Evolutionary conservation across 1,140 invertebrate species (phyloP).

Genomic region (Drosophila bifasciata): DNA sequence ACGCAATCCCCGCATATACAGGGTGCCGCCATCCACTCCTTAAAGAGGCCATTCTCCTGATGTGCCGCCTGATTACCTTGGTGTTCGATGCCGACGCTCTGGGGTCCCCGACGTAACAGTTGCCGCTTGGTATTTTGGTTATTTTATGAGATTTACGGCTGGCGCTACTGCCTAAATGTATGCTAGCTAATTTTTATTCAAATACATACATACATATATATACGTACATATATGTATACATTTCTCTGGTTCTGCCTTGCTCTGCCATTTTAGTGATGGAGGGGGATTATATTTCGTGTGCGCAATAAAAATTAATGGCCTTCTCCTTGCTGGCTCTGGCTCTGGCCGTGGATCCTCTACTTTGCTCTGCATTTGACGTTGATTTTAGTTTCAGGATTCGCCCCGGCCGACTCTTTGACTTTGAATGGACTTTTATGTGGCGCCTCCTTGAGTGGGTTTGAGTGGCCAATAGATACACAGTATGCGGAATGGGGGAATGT

Average conservation of each 20-base stretch:
- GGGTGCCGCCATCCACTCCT: conserved; percentile 30
- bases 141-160: conserved; percentile 64
- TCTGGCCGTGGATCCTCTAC: conserved; percentile 3
- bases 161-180: conserved; percentile 63
- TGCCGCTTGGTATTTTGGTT: conserved; percentile 65
- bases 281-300: conserved; percentile 48
- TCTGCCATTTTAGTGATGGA: not conserved
- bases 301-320: conserved; percentile 77
- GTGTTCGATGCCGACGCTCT: conserved; percentile 35
- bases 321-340: conserved; percentile 38
- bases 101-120: conserved; percentile 58
- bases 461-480: conserved; percentile 39
- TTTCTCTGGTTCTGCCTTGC: conserved; percentile 19
- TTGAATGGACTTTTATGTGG: conserved; percentile 58
- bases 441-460: conserved; percentile 39
- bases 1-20: conserved; percentile 52
- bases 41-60: conserved; percentile 6
- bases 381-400: conserved; percentile 67
- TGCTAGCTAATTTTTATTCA: conserved; percentile 78
- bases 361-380: conserved; percentile 60
- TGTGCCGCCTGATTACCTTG: conserved; percentile 58
- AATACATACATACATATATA: conserved; percentile 44
- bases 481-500: conserved; percentile 25
- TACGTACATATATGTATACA: conserved; percentile 1
- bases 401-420: conserved; percentile 23